Evolutionary conservation across 1,140 invertebrate genomes (phyloP).

Genomic region (Polyergus mexicanus): DNA sequence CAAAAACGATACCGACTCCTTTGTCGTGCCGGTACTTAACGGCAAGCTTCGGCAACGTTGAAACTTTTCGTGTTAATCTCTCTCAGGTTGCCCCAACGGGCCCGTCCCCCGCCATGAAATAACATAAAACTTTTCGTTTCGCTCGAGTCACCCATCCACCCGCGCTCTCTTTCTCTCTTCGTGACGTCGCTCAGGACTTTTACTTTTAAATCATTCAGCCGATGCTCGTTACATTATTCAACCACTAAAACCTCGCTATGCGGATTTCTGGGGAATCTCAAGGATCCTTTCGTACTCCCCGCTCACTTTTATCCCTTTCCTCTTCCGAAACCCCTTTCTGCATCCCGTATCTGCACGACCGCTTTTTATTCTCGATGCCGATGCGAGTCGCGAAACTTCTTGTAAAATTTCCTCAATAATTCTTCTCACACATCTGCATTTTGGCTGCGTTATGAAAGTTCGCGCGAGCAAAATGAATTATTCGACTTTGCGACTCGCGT

Average conservation of each 20-base stretch:
- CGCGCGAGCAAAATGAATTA: slow-evolving; percentile 10
- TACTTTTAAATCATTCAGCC: slow-evolving; percentile 85
- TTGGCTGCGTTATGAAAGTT: slow-evolving; percentile 56
- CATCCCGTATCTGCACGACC: slow-evolving; percentile 62
- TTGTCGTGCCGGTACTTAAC: slow-evolving; percentile 75
- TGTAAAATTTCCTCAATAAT: slow-evolving; percentile 67
- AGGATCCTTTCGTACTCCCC: slow-evolving; percentile 59
- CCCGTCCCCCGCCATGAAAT: slow-evolving; percentile 69
- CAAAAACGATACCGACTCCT: slow-evolving; percentile 71
- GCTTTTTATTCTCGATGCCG: slow-evolving; percentile 60
- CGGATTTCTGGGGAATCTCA: slow-evolving; percentile 75
- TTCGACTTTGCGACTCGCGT: slow-evolving; percentile 31
- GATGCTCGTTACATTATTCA: slow-evolving; percentile 85
- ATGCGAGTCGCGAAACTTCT: slow-evolving; percentile 58
- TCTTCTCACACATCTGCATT: slow-evolving; percentile 48
- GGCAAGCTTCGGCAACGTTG: slow-evolving; percentile 75
- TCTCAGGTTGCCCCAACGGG: slow-evolving; percentile 70
- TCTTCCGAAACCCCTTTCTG: slow-evolving; percentile 9
- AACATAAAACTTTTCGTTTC: slow-evolving; percentile 79
- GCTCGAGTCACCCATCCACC: neutral
- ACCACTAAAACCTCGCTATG: slow-evolving; percentile 78
- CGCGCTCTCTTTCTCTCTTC: slow-evolving; percentile 25
- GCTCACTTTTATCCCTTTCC: slow-evolving; percentile 36
- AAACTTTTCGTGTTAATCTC: slow-evolving; percentile 82
- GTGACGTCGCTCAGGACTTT: slow-evolving; percentile 80